Conservation (phyloP, 1,140 invertebrate species). For the Brachystomella parvula region DNA sequence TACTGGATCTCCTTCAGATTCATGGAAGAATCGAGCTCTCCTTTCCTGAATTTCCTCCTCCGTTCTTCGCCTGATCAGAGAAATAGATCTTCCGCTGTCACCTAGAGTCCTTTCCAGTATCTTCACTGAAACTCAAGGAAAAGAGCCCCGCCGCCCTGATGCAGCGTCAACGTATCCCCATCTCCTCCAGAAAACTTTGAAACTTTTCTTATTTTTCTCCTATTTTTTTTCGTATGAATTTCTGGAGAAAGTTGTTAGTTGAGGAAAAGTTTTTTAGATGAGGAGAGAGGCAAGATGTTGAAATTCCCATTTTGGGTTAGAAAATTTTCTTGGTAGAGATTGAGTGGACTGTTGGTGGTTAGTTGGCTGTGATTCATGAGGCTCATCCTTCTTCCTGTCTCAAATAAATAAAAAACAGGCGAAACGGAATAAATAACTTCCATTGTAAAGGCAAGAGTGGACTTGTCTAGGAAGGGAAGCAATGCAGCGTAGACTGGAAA, state of each 20-base stretch:
- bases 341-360: constrained; percentile 15
- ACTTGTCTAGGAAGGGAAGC: neutral
- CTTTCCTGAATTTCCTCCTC: constrained; percentile 5
- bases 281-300: neutral
- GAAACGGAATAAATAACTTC: constrained; percentile 35
- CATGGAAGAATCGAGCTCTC: constrained; percentile 6
- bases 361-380: constrained; percentile 26
- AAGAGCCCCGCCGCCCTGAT: neutral
- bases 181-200: neutral
- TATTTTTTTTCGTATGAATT: neutral
- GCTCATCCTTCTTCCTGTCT: constrained; percentile 28
- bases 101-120: neutral
- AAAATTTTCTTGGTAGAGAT: constrained; percentile 9
- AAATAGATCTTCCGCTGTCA: constrained; percentile 5
- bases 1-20: constrained; percentile 4
- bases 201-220: neutral
- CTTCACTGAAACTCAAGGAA: neutral
- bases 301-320: constrained; percentile 1
- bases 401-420: constrained; percentile 28
- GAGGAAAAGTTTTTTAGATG: neutral
- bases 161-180: neutral
- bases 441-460: neutral
- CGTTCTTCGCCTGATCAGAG: neutral
- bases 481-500: neutral
- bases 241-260: neutral